Evolutionary conservation across 2,888 invertebrate genomes (phyloP).

Genomic region (Tetranychus truncatus): DNA sequence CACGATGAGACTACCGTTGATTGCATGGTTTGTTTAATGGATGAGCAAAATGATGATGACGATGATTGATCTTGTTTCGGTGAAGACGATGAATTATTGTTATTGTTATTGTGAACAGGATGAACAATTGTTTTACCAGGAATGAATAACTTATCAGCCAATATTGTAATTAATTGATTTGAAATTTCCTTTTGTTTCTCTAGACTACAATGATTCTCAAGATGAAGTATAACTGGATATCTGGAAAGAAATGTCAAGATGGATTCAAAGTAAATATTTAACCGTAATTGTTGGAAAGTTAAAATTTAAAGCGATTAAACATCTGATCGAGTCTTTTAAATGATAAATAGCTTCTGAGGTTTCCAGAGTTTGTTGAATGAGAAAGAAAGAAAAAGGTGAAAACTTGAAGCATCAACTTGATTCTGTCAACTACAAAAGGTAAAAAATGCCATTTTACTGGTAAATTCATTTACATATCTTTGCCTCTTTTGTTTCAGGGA

Average conservation of each 20-base stretch:
- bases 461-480: too few relatives aligned
- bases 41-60: background rate
- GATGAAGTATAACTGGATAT: constrained; percentile 38
- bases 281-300: too few relatives aligned
- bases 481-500: too few relatives aligned
- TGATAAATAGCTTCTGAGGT: too few relatives aligned
- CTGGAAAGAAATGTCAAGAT: constrained; percentile 27
- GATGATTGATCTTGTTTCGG: background rate
- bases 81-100: background rate
- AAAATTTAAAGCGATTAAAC: too few relatives aligned
- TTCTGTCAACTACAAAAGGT: too few relatives aligned
- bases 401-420: too few relatives aligned
- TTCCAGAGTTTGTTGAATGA: too few relatives aligned
- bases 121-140: constrained; percentile 19
- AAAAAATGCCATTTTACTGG: too few relatives aligned
- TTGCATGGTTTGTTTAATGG: background rate
- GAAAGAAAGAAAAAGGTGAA: too few relatives aligned
- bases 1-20: background rate
- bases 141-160: constrained; percentile 32
- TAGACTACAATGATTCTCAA: constrained; percentile 37
- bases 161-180: constrained; percentile 30
- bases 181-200: constrained; percentile 36
- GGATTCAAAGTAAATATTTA: background rate
- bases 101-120: background rate
- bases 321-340: too few relatives aligned